These are phyloP conservation scores for Melopsittacus undulatus DNA, from an alignment of 2,797 vertebrate genomes.

Conservation along the genomic window DNA sequence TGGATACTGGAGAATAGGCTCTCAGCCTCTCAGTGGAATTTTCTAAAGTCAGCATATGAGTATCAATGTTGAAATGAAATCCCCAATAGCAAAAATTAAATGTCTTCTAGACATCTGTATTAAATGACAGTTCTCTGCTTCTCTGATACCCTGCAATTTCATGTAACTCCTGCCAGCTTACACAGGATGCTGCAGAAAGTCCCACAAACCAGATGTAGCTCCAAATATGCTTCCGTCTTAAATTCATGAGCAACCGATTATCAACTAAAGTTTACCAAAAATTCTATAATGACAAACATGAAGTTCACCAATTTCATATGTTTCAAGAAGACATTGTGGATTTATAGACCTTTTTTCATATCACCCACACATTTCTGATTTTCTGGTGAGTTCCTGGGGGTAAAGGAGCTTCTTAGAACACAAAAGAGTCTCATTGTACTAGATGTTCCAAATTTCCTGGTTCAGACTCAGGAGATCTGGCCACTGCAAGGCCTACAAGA, in stretches of 20 bases:
- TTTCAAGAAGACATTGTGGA: background rate
- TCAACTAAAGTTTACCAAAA: background rate
- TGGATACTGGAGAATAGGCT: background rate
- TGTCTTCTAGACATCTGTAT: background rate
- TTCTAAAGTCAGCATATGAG: background rate
- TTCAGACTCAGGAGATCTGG: background rate
- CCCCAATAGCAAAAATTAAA: background rate
- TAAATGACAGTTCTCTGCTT: background rate
- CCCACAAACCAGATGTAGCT: background rate
- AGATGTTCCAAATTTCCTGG: background rate
- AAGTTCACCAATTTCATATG: fast-evolving
- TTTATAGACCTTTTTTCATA: background rate
- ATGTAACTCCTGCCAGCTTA: background rate
- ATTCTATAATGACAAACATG: background rate
- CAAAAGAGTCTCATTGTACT: background rate
- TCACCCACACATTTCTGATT: background rate
- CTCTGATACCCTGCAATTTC: background rate
- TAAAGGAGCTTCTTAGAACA: background rate
- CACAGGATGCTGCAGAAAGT: background rate
- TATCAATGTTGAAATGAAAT: background rate
- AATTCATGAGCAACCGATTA: background rate
- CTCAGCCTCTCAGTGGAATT: background rate
- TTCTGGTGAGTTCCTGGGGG: background rate
- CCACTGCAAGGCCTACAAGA: background rate
- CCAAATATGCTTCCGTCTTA: background rate